phyloP scores from a whole-genome alignment of 2,113 vertebrate species.

The Haemorhous mexicanus region DNA sequence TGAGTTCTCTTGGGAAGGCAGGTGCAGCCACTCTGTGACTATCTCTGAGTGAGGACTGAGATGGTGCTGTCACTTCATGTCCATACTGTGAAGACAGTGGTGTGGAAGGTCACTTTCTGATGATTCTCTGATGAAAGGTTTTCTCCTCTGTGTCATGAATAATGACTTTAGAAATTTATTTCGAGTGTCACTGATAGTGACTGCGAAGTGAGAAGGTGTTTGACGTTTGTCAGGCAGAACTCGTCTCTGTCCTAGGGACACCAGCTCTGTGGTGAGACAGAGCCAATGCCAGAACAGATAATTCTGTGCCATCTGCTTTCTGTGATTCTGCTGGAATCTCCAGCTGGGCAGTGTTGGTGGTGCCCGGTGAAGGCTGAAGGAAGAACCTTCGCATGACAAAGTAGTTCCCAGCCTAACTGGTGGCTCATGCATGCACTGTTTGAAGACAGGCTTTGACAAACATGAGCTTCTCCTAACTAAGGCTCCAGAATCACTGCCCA shows the following conservation, averaged over 20 bases:
- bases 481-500: not conserved
- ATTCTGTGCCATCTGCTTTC: constrained; percentile 19
- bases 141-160: not conserved
- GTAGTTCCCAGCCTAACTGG: not conserved
- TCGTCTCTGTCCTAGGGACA: not conserved
- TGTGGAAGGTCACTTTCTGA: not conserved
- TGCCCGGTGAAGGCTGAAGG: not conserved
- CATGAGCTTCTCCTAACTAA: not conserved
- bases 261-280: not conserved
- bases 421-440: not conserved
- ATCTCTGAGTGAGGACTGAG: not conserved
- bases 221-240: not conserved
- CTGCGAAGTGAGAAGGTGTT: accelerated
- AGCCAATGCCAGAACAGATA: not conserved
- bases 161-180: not conserved
- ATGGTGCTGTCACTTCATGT: not conserved
- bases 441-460: not conserved
- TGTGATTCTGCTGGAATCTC: not conserved
- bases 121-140: not conserved
- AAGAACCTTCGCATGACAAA: not conserved
- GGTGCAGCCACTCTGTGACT: not conserved
- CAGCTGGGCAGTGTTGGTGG: not conserved
- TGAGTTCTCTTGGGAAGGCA: not conserved
- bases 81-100: not conserved
- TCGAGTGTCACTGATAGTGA: not conserved